Conservation (phyloP, 1,140 invertebrate genomes). For the Tachypleus tridentatus region DNA sequence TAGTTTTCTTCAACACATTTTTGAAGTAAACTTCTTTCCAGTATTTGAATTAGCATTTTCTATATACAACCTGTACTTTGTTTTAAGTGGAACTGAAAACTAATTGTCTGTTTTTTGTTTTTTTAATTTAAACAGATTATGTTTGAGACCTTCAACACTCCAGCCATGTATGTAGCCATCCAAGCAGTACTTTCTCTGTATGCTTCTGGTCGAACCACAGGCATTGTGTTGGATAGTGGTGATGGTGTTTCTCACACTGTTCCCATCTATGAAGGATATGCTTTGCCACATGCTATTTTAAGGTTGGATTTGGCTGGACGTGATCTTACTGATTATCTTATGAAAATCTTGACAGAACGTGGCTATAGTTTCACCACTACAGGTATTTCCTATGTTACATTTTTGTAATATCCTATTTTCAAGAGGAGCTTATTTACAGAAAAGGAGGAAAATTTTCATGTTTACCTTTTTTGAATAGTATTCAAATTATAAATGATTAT, state of each 20-base stretch:
- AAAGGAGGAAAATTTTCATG: no score
- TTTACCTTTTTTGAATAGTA: no score
- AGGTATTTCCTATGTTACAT: slow-evolving; percentile 15
- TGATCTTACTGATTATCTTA: slow-evolving; percentile 44
- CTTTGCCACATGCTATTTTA: slow-evolving; percentile 41
- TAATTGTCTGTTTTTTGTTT: background rate
- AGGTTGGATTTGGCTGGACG: slow-evolving; percentile 43
- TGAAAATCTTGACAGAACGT: slow-evolving; percentile 40
- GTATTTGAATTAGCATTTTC: no score
- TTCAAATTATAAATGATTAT: no score
- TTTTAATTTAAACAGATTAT: slow-evolving; percentile 36
- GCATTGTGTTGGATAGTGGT: slow-evolving; percentile 76
- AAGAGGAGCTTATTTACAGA: no score
- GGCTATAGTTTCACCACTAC: slow-evolving; percentile 40
- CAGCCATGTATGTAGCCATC: slow-evolving; percentile 79
- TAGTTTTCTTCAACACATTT: slow-evolving; percentile 34
- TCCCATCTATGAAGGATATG: slow-evolving; percentile 68
- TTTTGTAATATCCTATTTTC: no score
- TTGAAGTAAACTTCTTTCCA: slow-evolving; percentile 43
- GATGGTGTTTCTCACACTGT: slow-evolving; percentile 82
- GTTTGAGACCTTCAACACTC: slow-evolving; percentile 45
- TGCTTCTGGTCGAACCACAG: slow-evolving; percentile 80
- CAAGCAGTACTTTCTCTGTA: slow-evolving; percentile 78
- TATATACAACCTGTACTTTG: no score
- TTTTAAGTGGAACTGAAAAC: background rate